These are phyloP conservation scores for Gallirallus australis DNA, from an alignment of 2,797 vertebrate genomes.

Conservation along the genomic window DNA sequence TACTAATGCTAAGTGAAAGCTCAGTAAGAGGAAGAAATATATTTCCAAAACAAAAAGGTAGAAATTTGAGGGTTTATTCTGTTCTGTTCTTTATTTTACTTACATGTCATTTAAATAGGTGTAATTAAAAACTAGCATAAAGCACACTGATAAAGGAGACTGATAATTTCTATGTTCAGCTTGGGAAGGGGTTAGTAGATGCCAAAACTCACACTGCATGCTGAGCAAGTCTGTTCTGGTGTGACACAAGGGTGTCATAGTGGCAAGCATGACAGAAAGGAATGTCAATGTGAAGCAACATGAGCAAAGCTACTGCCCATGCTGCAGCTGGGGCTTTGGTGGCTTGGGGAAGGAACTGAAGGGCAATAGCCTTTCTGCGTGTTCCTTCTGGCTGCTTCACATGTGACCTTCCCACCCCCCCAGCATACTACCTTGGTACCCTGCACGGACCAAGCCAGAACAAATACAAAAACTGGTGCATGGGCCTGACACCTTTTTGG, in stretches of 20 bases:
- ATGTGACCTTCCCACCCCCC: not conserved
- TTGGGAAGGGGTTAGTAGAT: not conserved
- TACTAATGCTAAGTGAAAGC: not conserved
- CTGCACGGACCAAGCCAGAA: not conserved
- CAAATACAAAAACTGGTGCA: not conserved
- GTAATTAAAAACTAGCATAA: not conserved
- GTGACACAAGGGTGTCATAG: not conserved
- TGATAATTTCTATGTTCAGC: not conserved
- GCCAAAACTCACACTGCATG: not conserved
- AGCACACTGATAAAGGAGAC: not conserved
- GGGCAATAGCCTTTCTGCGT: not conserved
- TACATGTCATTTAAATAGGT: not conserved
- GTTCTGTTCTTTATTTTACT: not conserved
- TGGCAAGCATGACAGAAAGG: not conserved
- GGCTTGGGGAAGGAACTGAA: not conserved
- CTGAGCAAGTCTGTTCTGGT: not conserved
- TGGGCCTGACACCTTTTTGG: not conserved
- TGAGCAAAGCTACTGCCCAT: not conserved
- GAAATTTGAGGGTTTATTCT: not conserved
- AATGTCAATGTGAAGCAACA: not conserved
- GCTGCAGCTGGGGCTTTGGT: not conserved
- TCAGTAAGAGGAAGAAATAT: not conserved
- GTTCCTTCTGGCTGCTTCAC: not conserved
- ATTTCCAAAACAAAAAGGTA: not conserved
- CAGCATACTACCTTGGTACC: rapidly evolving